phyloP scores from a whole-genome alignment of 2,113 vertebrate species.

The Falcunculus frontatus region DNA sequence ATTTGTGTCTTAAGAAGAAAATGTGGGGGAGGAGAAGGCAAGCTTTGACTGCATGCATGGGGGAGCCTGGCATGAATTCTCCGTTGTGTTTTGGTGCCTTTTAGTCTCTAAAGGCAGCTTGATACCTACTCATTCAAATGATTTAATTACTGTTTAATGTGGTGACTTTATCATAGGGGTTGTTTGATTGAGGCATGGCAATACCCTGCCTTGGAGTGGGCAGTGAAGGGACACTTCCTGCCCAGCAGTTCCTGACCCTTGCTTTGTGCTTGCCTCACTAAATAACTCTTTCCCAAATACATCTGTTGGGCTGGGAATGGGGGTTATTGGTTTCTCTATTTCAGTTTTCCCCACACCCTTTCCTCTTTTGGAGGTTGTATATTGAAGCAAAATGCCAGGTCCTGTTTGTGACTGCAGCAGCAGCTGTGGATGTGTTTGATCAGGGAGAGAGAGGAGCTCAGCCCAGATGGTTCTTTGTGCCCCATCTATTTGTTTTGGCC shows the following conservation, averaged over 20 bases:
- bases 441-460: neutral
- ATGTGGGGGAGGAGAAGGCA: neutral
- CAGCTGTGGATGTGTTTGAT: conserved; percentile 43
- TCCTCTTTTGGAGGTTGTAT: neutral
- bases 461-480: conserved; percentile 31
- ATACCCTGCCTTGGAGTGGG: neutral
- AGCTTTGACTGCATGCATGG: neutral
- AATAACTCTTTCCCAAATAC: neutral
- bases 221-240: neutral
- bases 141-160: neutral
- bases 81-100: neutral
- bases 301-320: neutral
- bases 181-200: neutral
- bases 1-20: neutral
- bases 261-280: neutral
- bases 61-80: neutral
- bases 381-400: neutral
- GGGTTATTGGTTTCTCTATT: neutral
- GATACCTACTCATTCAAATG: neutral
- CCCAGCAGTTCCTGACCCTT: neutral
- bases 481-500: conserved; percentile 18
- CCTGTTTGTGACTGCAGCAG: neutral
- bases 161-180: neutral
- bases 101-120: neutral
- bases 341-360: neutral